These are phyloP conservation scores for Brachionus sp. DNA, from an alignment of 1,140 invertebrate species.

Conservation along the genomic window DNA sequence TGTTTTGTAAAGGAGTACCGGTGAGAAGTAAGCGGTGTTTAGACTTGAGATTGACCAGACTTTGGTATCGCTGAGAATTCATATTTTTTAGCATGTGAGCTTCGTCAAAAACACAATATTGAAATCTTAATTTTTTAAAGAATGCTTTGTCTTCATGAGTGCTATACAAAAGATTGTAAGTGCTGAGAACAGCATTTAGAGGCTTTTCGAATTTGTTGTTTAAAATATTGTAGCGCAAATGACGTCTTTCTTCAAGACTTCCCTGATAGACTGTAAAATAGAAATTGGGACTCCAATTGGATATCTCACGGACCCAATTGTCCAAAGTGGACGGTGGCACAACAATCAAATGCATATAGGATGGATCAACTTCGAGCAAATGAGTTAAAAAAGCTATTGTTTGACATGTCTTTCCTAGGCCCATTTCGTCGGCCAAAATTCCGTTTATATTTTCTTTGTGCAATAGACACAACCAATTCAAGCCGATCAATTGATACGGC, in stretches of 20 bases:
- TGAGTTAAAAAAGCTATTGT: constrained; percentile 95
- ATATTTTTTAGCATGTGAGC: constrained; percentile 97
- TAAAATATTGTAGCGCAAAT: constrained; percentile 72
- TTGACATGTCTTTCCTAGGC: constrained; percentile 76
- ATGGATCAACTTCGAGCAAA: constrained; percentile 86
- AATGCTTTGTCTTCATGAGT: constrained; percentile 81
- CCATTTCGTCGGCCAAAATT: constrained; percentile 99
- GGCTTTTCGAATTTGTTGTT: constrained; percentile 65
- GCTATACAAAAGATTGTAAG: constrained; percentile 74
- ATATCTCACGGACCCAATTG: constrained; percentile 99
- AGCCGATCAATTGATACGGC: constrained; percentile 75
- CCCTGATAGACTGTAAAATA: constrained; percentile 80
- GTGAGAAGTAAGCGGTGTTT: constrained; percentile 77
- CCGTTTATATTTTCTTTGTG: constrained; percentile 97
- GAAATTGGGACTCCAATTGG: constrained; percentile 95
- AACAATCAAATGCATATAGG: constrained; percentile 91
- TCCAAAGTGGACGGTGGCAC: constrained; percentile 97
- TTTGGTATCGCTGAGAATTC: constrained; percentile 81
- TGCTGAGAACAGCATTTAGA: constrained; percentile 51
- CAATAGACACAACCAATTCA: constrained; percentile 97
- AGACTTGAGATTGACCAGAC: constrained; percentile 79
- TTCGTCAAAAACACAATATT: constrained; percentile 93
- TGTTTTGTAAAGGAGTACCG: constrained; percentile 91
- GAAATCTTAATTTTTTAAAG: constrained; percentile 79
- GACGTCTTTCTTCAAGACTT: constrained; percentile 73